Evolutionary conservation across 2,797 vertebrate genomes (phyloP).

Genomic region (Tenualosa ilisha): DNA sequence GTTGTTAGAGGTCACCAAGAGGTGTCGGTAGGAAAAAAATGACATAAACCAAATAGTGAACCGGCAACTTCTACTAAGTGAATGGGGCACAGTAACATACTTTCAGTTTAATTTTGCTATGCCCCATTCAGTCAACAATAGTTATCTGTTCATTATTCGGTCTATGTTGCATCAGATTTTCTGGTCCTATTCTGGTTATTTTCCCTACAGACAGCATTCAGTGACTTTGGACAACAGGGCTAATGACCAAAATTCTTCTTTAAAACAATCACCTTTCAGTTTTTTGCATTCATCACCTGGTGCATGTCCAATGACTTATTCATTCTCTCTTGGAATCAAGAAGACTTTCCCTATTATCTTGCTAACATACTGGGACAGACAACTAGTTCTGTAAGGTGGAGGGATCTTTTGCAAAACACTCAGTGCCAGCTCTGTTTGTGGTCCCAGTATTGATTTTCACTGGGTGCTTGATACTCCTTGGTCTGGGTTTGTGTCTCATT

Average conservation of each 20-base stretch:
- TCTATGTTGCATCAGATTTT: too few species aligned
- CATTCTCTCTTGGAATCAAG: slow-evolving; percentile 69
- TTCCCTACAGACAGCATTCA: too few species aligned
- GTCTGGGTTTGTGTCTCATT: slow-evolving; percentile 14
- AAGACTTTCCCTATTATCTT: slow-evolving; percentile 72
- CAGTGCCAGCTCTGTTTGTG: slow-evolving; percentile 15
- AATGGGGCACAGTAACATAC: too few species aligned
- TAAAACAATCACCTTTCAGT: neutral
- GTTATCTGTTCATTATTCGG: too few species aligned
- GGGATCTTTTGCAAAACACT: neutral
- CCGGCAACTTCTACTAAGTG: too few species aligned
- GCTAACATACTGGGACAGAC: slow-evolving; percentile 63
- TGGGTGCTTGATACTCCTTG: neutral
- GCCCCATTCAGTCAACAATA: too few species aligned
- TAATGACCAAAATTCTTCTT: neutral
- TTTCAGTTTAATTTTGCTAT: too few species aligned
- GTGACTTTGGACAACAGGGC: too few species aligned
- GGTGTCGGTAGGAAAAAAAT: too few species aligned
- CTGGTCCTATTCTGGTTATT: too few species aligned
- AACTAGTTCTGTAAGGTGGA: slow-evolving; percentile 58
- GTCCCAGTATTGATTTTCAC: slow-evolving; percentile 29
- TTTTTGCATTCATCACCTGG: slow-evolving; percentile 66
- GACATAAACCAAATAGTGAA: too few species aligned
- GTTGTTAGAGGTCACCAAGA: too few species aligned
- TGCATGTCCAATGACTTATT: slow-evolving; percentile 27